Evolutionary conservation across 2,888 invertebrate species (phyloP), one percentile per base, ranked within the genome.

Genomic region (Griposia aprilina): DNA sequence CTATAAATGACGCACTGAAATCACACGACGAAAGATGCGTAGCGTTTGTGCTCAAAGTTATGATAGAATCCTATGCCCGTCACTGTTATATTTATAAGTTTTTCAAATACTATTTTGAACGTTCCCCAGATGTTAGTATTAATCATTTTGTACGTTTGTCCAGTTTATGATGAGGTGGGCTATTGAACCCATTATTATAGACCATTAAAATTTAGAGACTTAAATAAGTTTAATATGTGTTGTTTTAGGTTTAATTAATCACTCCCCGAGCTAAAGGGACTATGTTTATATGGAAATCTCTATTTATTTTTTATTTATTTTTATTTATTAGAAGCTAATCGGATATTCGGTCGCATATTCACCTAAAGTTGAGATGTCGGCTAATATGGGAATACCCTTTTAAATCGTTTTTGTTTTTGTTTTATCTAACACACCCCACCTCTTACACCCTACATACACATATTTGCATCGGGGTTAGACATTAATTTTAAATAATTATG

Each of bases 61-160:
- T 89, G 89, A 83, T 81, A 78, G 81, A 85, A 88, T 79, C 76
- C 60, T 72, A 52, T 76, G 45, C 45, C 76, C 71, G 80, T 78
- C 83, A 71, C 67, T 76, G 79, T 69, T 82, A 72, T 87, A 87
- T 87, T 88, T 89, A 80, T 88, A 85, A 75, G 45, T 74, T 66
- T 59, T 60, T 62, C 30, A 41, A 74, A 63, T 76, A 74, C 70
- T 72, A 65, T 67, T 78, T 76, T 20, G 36, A 76, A 74, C 70
- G 79, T 69, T 78, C 17, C 60, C 68, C 79, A 88, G 67, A 88
- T 84, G 74, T 73, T 80, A 62, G n/a, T 72, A 66, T 81, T 74
- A 71, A 83, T 83, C 67, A 74, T 83, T 72, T 68, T 41, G 45
- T 77, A 76, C 77, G 75, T 83, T 78, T 70, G 79, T 74, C 84